Percentiles rank a stretch among this genome's conserved stretches.
These are phyloP conservation scores for Sparidentex hasta DNA, from an alignment of 2,797 vertebrate genomes.

Conservation along the genomic window DNA sequence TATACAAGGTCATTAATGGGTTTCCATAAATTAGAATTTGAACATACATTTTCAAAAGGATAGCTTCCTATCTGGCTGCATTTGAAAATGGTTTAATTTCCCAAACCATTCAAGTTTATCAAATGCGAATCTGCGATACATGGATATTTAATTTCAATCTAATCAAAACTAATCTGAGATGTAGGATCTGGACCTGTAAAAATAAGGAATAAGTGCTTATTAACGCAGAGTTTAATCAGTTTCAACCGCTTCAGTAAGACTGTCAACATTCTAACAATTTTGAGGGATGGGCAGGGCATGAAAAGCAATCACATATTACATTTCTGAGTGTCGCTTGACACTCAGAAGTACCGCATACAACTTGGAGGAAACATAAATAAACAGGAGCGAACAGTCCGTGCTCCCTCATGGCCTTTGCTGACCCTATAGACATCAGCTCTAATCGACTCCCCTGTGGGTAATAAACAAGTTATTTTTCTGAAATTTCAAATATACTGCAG, in stretches of 20 bases:
- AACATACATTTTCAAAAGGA: conserved; percentile 84
- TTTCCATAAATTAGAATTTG: conserved; percentile 87
- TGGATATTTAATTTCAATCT: conserved; percentile 86
- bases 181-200: conserved; percentile 82
- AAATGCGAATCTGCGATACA: conserved; percentile 84
- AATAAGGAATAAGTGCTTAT: conserved; percentile 82
- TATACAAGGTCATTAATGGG: conserved; percentile 86
- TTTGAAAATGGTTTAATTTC: conserved; percentile 85
- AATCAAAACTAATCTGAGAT: conserved; percentile 84
- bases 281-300: conserved; percentile 76
- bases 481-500: conserved; percentile 86
- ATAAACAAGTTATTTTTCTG: conserved; percentile 86
- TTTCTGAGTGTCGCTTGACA: conserved; percentile 75
- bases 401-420: conserved; percentile 80
- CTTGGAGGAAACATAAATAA: conserved; percentile 82
- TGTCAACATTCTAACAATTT: conserved; percentile 79
- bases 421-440: conserved; percentile 83
- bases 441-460: conserved; percentile 84
- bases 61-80: conserved; percentile 81
- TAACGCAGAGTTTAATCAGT: conserved; percentile 83
- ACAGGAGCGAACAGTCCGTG: conserved; percentile 74
- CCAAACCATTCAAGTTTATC: conserved; percentile 86
- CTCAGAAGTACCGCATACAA: conserved; percentile 73
- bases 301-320: conserved; percentile 79
- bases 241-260: conserved; percentile 81